These are phyloP conservation scores for Agapornis roseicollis DNA, from an alignment of 2,113 vertebrate species.

Conservation along the genomic window DNA sequence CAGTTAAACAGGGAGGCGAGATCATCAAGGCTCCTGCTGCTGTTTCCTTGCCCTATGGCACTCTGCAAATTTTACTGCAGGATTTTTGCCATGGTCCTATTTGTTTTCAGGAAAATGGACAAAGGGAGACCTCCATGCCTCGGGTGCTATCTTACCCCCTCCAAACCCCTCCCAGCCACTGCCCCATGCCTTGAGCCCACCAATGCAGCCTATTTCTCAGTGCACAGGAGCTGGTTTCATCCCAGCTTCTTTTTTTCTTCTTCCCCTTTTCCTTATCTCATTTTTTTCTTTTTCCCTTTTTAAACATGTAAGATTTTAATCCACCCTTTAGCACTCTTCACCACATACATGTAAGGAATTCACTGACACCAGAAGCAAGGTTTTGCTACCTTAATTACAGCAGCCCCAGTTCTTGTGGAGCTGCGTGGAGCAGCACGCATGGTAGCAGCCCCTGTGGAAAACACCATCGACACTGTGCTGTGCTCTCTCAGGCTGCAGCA, in stretches of 20 bases:
- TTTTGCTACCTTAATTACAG: conserved; percentile 73
- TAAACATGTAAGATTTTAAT: conserved; percentile 45
- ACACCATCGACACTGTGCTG: not conserved
- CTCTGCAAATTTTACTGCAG: not conserved
- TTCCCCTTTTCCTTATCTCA: rapidly evolving
- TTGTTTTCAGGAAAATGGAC: not conserved
- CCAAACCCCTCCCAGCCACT: not conserved
- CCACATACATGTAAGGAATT: conserved; percentile 57
- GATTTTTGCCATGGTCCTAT: not conserved
- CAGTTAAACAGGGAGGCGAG: not conserved
- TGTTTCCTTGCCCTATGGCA: not conserved
- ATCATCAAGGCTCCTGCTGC: not conserved
- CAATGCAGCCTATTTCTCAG: not conserved
- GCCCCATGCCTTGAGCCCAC: rapidly evolving
- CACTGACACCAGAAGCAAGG: conserved; percentile 68
- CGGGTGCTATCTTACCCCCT: not conserved
- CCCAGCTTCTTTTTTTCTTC: not conserved
- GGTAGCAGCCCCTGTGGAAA: conserved; percentile 57
- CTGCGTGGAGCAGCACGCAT: not conserved
- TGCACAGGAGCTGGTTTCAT: conserved; percentile 38
- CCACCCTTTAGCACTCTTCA: conserved; percentile 35
- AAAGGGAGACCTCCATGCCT: not conserved
- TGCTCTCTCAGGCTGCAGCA: not conserved
- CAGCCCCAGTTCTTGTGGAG: conserved; percentile 64
- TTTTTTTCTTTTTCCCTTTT: not conserved